These are phyloP conservation scores for Mellivora capensis DNA, from an alignment of 2,113 vertebrate genomes.

Conservation along the genomic window DNA sequence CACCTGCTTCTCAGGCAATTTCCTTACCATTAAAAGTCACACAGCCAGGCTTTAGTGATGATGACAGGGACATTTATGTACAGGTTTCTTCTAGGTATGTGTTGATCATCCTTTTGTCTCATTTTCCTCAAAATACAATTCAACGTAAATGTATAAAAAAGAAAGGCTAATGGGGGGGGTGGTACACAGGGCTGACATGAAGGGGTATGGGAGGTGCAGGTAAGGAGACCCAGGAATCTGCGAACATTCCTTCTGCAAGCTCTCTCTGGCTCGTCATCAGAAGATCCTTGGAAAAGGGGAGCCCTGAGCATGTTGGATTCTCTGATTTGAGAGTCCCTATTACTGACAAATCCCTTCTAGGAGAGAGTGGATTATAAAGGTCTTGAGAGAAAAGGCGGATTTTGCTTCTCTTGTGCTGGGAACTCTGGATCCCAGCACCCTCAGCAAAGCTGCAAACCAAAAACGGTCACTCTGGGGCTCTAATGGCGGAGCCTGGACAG, in stretches of 20 bases:
- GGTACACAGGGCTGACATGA: accelerated
- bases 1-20: background rate
- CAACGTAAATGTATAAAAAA: background rate
- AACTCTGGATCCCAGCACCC: background rate
- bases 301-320: background rate
- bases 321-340: background rate
- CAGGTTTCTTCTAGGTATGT: background rate
- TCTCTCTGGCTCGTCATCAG: background rate
- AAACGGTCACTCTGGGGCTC: too few species aligned
- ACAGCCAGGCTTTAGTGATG: background rate
- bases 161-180: accelerated
- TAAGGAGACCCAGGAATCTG: background rate
- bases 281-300: background rate
- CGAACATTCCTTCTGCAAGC: background rate
- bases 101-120: background rate
- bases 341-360: background rate
- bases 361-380: background rate
- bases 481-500: background rate
- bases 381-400: background rate
- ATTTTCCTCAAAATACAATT: background rate
- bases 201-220: background rate
- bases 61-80: background rate
- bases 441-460: background rate
- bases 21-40: background rate
- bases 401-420: too few species aligned